These are phyloP conservation scores for Ferdinandea cuprea DNA, from an alignment of 2,888 invertebrate genomes.

Conservation along the genomic window DNA sequence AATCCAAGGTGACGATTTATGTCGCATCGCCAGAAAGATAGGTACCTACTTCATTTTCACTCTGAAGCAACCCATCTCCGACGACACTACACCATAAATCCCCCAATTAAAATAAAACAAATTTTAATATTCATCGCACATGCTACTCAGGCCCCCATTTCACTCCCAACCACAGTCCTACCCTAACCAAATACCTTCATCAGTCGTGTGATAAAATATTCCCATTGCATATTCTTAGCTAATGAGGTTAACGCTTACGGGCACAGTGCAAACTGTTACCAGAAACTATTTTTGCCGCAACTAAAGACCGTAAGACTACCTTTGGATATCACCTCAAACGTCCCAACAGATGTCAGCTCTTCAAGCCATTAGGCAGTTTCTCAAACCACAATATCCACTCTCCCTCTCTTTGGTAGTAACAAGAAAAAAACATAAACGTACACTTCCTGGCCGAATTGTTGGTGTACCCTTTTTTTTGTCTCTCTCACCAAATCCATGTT, in stretches of 20 bases:
- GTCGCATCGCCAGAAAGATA: too few species aligned
- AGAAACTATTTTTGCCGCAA: slow-evolving; percentile 54
- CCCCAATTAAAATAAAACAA: slow-evolving; percentile 27
- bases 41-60: too few species aligned
- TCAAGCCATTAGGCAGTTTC: slow-evolving; percentile 47
- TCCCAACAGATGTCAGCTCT: slow-evolving; percentile 55
- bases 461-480: slow-evolving; percentile 14
- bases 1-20: too few species aligned
- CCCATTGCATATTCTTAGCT: slow-evolving; percentile 41
- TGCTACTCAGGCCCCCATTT: neutral
- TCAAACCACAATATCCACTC: slow-evolving; percentile 12
- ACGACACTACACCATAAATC: slow-evolving; percentile 1
- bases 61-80: too few species aligned
- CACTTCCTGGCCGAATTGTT: slow-evolving; percentile 7
- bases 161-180: neutral
- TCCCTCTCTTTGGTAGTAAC: neutral
- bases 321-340: slow-evolving; percentile 47
- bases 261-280: slow-evolving; percentile 53
- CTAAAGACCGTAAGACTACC: slow-evolving; percentile 26
- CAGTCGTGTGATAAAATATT: slow-evolving; percentile 40
- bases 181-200: neutral
- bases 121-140: slow-evolving; percentile 22
- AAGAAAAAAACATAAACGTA: slow-evolving; percentile 2
- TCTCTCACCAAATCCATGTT: slow-evolving; percentile 15
- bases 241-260: slow-evolving; percentile 55